phyloP scores from a whole-genome alignment of 2,797 vertebrate genomes.

The Ptychadena robeensis region DNA sequence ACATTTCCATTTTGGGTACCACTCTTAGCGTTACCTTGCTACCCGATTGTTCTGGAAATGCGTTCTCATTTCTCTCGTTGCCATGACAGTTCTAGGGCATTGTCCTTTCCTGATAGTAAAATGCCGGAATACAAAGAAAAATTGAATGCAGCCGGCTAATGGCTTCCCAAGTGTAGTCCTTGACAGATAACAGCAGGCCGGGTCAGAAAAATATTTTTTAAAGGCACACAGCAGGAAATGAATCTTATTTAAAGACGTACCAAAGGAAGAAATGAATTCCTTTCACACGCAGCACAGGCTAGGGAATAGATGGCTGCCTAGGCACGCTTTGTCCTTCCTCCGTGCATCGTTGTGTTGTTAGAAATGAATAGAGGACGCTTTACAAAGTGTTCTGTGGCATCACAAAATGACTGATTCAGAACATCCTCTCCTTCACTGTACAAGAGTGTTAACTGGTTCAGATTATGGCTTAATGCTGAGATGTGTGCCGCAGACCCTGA shows the following conservation, averaged over 20 bases:
- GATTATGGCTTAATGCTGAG: background rate
- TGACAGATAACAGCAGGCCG: conserved; percentile 17
- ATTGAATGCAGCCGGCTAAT: conserved; percentile 24
- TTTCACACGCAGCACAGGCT: background rate
- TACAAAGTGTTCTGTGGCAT: background rate
- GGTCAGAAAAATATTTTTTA: conserved; percentile 21
- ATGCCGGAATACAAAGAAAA: conserved; percentile 33
- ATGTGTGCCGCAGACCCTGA: background rate
- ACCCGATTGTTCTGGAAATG: conserved; percentile 45
- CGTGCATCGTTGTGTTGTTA: background rate
- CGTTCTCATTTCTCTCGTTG: conserved; percentile 45
- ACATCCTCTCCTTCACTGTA: background rate
- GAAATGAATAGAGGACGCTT: background rate
- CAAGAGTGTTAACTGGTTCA: background rate
- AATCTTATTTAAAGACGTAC: conserved; percentile 11
- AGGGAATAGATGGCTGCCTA: background rate
- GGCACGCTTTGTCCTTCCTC: background rate
- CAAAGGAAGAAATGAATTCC: background rate
- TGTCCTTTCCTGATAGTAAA: conserved; percentile 30
- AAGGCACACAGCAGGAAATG: background rate
- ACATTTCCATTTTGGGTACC: conserved; percentile 39
- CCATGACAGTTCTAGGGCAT: conserved; percentile 58
- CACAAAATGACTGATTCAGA: background rate
- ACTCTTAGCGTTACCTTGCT: conserved; percentile 30
- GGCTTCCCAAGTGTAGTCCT: conserved; percentile 32